Conservation (phyloP, 1,140 invertebrate species). For the Lasaia peninsularis region DNA sequence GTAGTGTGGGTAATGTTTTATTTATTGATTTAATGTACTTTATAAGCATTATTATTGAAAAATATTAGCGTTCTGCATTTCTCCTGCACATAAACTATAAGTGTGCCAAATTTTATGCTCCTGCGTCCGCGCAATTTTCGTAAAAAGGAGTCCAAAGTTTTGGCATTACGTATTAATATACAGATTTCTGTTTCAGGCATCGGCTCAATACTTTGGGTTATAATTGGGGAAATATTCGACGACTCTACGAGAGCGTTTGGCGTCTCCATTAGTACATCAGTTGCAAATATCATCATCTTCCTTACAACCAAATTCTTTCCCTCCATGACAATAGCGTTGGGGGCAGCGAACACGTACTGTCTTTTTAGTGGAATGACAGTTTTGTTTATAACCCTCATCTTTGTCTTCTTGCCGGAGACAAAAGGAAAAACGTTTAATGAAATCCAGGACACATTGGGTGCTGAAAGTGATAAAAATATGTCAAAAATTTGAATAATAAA, state of each 20-base stretch:
- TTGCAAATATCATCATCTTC: slow-evolving; percentile 10
- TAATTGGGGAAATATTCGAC: slow-evolving; percentile 3
- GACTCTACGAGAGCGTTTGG: slow-evolving; percentile 11
- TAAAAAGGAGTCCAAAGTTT: too few species aligned
- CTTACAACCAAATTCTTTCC: slow-evolving; percentile 17
- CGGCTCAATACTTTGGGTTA: slow-evolving; percentile 2
- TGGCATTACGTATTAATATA: too few species aligned
- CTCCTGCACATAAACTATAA: too few species aligned
- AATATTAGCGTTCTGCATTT: too few species aligned
- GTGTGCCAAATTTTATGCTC: too few species aligned
- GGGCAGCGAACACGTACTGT: slow-evolving; percentile 26
- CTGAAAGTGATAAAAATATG: not conserved
- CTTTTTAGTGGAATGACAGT: slow-evolving; percentile 20
- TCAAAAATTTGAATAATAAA: too few species aligned
- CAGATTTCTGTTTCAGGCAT: slow-evolving; percentile 15
- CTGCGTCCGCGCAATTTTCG: too few species aligned
- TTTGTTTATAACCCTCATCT: slow-evolving; percentile 18
- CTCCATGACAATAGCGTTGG: slow-evolving; percentile 8
- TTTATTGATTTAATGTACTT: too few species aligned
- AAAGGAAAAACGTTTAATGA: slow-evolving; percentile 28
- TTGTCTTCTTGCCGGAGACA: slow-evolving; percentile 27
- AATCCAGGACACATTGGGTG: slow-evolving; percentile 24
- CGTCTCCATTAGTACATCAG: slow-evolving; percentile 1
- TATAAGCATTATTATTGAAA: too few species aligned
- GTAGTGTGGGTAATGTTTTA: too few species aligned